A percentile compares a stretch with the other conserved stretches of the same genome.
Evolutionary conservation across 2,888 invertebrate genomes (phyloP).

Genomic region (Gymnoscelis rufifasciata): DNA sequence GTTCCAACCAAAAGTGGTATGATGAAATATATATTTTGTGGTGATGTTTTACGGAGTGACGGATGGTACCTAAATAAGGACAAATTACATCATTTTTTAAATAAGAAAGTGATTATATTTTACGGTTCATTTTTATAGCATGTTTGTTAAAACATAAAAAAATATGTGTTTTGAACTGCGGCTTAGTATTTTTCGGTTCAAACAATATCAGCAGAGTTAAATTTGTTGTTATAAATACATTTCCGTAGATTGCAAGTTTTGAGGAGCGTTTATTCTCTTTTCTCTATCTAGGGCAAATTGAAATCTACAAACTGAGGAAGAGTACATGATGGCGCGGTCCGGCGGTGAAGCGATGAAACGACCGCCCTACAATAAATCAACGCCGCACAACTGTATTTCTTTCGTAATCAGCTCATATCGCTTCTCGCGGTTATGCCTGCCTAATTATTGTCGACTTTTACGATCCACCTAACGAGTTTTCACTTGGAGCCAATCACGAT

Average conservation of each 20-base stretch:
- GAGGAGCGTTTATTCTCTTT: background rate
- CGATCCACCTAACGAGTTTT: conserved; percentile 75
- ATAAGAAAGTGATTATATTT: no score
- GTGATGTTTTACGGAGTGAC: no score
- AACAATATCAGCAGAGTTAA: no score
- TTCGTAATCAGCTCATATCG: conserved; percentile 78
- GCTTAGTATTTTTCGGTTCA: no score
- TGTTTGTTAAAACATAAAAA: no score
- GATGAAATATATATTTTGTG: no score
- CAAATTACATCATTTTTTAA: no score
- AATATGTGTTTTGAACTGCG: no score
- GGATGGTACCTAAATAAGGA: no score
- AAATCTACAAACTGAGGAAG: background rate
- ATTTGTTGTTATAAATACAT: background rate
- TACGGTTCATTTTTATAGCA: no score
- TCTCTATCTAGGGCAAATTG: background rate
- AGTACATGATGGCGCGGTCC: background rate
- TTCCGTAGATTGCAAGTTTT: background rate
- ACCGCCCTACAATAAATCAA: conserved; percentile 68
- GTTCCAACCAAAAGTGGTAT: no score
- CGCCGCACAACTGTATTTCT: conserved; percentile 74
- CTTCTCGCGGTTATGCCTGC: conserved; percentile 69
- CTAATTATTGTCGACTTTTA: conserved; percentile 79
- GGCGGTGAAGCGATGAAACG: conserved; percentile 55
- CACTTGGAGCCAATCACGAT: conserved; percentile 76